Base-by-base conservation (phyloP, 2,113 vertebrate species). In the Vulpes lagopus region DNA sequence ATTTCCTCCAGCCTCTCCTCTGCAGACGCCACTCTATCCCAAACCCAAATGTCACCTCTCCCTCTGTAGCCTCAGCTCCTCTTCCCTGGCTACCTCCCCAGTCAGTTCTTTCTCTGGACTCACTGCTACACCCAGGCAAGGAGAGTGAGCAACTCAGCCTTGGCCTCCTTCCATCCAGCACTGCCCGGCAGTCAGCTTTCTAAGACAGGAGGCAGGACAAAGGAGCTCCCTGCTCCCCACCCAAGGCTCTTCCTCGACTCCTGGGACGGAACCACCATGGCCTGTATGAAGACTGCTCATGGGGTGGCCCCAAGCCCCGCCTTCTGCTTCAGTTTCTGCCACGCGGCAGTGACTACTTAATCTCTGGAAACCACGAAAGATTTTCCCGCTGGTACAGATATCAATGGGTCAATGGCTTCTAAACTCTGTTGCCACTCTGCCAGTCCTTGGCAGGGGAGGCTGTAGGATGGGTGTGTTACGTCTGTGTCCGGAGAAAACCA, bases 251-350 rank as follows among this genome's bases (percentile, higher is more conserved):
- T 15, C 64, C 89, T 89, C 1, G 2, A 5, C 49, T 30, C 79
- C 60, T n/a, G 73, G 65, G 23, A 14, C 59, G 55, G n/a, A 82
- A 14, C 53, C 60, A 22, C 32, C 17, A 53, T 49, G 88, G 30
- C 35, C 15, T 5, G 0, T 5, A 12, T 38, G 62, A 90, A 17
- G 10, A 35, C 1, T 73, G 57, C 27, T 91, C 15, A 5, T 0
- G 35, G 16, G 3, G 19, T 51, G 27, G 55, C 7, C 35, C 0
- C 55, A 85, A 87, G 20, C 10, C 23, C n/a, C 59, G 35, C 22
- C 71, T 81, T 53, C 20, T 62, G 43, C 25, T 87, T 97, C 78
- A 59, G 43, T 91, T 89, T 71, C 60, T 16, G 74, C 51, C 30
- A 38, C 32, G 17, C 3, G 32, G 30, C 23, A 69, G 27, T 43